phyloP scores from a whole-genome alignment of 2,113 vertebrate genomes.

The Oryzias melastigma region DNA sequence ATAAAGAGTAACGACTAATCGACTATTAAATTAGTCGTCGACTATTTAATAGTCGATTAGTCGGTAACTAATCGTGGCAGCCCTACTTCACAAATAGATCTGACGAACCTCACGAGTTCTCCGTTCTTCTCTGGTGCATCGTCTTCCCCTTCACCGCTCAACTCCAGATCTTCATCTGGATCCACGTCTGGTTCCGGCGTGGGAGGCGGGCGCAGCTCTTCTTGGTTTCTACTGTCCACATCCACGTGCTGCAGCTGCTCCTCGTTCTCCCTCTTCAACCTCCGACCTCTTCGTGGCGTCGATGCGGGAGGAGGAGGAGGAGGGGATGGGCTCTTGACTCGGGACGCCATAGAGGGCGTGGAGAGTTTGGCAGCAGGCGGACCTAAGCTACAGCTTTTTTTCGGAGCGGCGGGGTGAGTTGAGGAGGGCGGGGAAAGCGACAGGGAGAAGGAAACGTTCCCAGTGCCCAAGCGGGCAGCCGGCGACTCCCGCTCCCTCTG shows the following conservation, averaged over 20 bases:
- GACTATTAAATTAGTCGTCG: no score
- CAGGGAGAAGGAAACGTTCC: conserved; percentile 72
- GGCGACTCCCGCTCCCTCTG: conserved; percentile 66
- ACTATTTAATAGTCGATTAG: no score
- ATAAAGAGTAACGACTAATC: no score
- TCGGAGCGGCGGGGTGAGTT: conserved; percentile 17
- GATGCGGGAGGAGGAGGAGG: conserved; percentile 34
- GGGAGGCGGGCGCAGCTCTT: conserved; percentile 70
- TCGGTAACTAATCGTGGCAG: no score
- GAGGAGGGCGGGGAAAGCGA: conserved; percentile 64
- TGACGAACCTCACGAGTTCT: conserved; percentile 60
- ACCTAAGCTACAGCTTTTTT: conserved; percentile 44
- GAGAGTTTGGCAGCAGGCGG: conserved; percentile 24
- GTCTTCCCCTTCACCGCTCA: conserved; percentile 63
- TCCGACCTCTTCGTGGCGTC: conserved; percentile 64
- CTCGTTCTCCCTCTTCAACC: conserved; percentile 70
- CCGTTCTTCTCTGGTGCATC: conserved; percentile 68
- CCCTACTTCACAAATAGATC: no score
- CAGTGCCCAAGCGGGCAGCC: conserved; percentile 42
- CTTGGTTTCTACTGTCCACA: conserved; percentile 49
- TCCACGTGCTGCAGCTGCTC: conserved; percentile 61
- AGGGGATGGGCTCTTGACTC: conserved; percentile 60
- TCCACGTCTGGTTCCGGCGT: conserved; percentile 69
- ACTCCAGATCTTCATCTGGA: conserved; percentile 68
- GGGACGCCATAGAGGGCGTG: conserved; percentile 8